Base-by-base conservation (phyloP, 2,888 invertebrate genomes). In the Microctonus brassicae region DNA sequence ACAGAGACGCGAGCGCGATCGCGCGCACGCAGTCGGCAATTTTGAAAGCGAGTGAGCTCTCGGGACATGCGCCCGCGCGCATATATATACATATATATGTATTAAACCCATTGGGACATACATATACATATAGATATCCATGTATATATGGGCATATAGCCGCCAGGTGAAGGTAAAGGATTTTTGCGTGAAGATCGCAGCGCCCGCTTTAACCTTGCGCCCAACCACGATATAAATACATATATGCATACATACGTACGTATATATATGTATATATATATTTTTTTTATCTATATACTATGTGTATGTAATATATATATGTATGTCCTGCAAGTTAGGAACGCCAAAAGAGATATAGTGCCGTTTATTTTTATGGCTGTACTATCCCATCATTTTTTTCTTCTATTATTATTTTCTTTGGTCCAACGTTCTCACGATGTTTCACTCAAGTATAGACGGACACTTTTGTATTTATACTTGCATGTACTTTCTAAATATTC, bases 21-120 rank as follows among this genome's bases (percentile, higher is more conserved):
- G 20, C 47, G 47, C 47, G 47, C 75, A 73, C 76, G 71, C 78
- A 79, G 79, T 75, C 79, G 79, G 77, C 76, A 73, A 79, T 79
- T 79, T 78, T 79, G 76, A 77, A 78, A 78, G 77, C 75, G 76
- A 70, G 47, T 42, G 61, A 69, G 65, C 47, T 20, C 47, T 47
- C 17, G 47, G 47, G 47, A 47, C 47, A 17, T 47, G 47, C 47
- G 47, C 47, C 47, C 17, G 47, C 47, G 47, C 68, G 62, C 52
- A 33, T 64, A 70, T n/a, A n/a, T n/a, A n/a, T n/a, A n/a, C 68
- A 60, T 39, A 33, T 64, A 70, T n/a, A n/a, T n/a, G n/a, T n/a
- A n/a, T n/a, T n/a, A n/a, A n/a, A 65, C 60, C 73, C 70, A 60
- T 63, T 67, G 76, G 75, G 75, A n/a, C n/a, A n/a, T n/a, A n/a